Evolutionary conservation across 2,797 vertebrate genomes (phyloP).

Genomic region (Rhinogobio ventralis): DNA sequence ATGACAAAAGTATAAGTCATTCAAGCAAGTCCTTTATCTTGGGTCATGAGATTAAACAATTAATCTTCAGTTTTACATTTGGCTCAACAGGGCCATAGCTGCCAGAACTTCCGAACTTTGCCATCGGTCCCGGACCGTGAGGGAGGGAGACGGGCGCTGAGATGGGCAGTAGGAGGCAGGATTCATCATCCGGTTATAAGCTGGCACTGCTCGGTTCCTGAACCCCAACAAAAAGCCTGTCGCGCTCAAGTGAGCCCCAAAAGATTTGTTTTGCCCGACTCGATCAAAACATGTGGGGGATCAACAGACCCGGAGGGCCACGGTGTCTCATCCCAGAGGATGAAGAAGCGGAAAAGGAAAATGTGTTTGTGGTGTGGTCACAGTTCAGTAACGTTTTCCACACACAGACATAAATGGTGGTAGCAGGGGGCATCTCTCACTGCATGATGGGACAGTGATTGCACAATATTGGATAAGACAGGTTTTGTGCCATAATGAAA

Average conservation of each 20-base stretch:
- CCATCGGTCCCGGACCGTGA: conserved; percentile 20
- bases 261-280: conserved; percentile 54
- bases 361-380: conserved; percentile 59
- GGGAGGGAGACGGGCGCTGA: conserved; percentile 16
- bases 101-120: conserved; percentile 22
- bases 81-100: conserved; percentile 31
- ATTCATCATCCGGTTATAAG: conserved; percentile 42
- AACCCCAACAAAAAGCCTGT: conserved; percentile 54
- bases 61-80: conserved; percentile 45
- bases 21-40: conserved; percentile 37
- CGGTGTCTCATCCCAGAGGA: conserved; percentile 50
- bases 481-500: conserved; percentile 33
- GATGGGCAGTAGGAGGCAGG: conserved; percentile 41
- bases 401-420: conserved; percentile 57
- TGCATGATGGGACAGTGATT: conserved; percentile 42
- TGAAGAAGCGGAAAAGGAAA: conserved; percentile 43
- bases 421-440: conserved; percentile 37
- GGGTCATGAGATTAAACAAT: conserved; percentile 8
- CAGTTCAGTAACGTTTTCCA: conserved; percentile 56
- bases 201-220: conserved; percentile 49
- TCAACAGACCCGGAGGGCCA: conserved; percentile 48
- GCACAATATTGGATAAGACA: conserved; percentile 28
- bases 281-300: conserved; percentile 48
- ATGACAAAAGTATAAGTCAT: conserved; percentile 34
- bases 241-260: conserved; percentile 59